Evolutionary conservation across 2,888 invertebrate species (phyloP).

Genomic region (Bembecia ichneumoniformis): DNA sequence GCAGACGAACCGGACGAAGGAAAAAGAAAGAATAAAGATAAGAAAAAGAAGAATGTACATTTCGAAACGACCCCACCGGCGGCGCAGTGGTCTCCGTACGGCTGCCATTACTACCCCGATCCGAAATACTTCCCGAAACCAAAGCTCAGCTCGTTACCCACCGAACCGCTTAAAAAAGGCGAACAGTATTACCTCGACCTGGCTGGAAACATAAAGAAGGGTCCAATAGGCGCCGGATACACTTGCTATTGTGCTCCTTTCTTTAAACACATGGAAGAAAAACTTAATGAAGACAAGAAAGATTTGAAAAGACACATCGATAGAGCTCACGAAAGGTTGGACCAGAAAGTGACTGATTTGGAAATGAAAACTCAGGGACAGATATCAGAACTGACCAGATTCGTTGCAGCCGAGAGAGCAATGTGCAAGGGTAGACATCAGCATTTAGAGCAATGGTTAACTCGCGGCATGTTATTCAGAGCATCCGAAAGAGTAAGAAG

Average conservation of each 20-base stretch:
- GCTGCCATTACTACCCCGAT: conserved; percentile 92
- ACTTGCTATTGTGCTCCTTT: conserved; percentile 95
- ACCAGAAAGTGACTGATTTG: conserved; percentile 84
- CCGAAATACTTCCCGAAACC: conserved; percentile 88
- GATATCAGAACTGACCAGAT: conserved; percentile 78
- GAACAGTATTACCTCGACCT: conserved; percentile 96
- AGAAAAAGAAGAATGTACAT: conserved; percentile 69
- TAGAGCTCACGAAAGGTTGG: conserved; percentile 83
- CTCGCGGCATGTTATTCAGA: conserved; percentile 74
- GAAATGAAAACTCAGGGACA: conserved; percentile 82
- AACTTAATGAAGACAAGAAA: conserved; percentile 84
- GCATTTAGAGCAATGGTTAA: conserved; percentile 80
- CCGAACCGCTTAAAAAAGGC: conserved; percentile 87
- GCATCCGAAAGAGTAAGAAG: conserved; percentile 64
- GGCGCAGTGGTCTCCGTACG: conserved; percentile 89
- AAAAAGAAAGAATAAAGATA: conserved; percentile 52
- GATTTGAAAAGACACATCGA: conserved; percentile 85
- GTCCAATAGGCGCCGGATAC: conserved; percentile 94
- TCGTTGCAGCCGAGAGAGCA: conserved; percentile 75
- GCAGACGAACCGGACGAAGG: conserved; percentile 65
- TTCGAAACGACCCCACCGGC: conserved; percentile 64
- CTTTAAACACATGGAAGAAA: conserved; percentile 89
- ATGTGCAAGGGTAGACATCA: conserved; percentile 76
- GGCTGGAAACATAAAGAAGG: conserved; percentile 95
- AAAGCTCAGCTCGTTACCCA: conserved; percentile 86